Conservation (phyloP, 2,888 invertebrate species). For the Piscicola geometra region DNA sequence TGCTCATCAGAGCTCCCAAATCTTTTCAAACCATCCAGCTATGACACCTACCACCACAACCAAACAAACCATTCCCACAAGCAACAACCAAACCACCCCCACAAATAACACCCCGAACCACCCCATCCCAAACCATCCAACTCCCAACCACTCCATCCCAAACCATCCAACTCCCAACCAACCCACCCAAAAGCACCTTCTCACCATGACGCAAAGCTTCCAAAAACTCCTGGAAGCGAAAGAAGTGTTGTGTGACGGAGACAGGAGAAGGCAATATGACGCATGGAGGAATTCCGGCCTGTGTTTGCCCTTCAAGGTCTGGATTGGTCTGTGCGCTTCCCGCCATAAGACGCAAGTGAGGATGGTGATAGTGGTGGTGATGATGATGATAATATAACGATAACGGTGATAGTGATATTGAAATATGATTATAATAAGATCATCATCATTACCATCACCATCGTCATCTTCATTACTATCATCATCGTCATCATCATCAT, state of each 20-base stretch:
- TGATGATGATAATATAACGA: too few relatives aligned
- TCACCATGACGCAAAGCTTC: neutral
- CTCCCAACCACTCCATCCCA: neutral
- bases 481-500: neutral
- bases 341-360: too few relatives aligned
- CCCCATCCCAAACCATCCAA: neutral
- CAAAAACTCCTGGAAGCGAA: constrained; percentile 17
- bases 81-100: neutral
- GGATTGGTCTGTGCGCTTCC: neutral
- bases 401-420: too few relatives aligned
- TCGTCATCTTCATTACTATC: neutral
- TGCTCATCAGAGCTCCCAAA: too few relatives aligned
- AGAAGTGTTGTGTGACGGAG: constrained; percentile 10
- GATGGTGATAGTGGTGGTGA: too few relatives aligned
- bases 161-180: too few relatives aligned
- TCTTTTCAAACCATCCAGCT: too few relatives aligned
- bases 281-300: constrained; percentile 13
- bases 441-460: constrained; percentile 24
- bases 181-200: neutral
- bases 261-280: constrained; percentile 19
- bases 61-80: neutral
- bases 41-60: too few relatives aligned
- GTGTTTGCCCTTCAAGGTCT: constrained; percentile 9
- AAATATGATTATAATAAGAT: too few relatives aligned
- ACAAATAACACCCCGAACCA: neutral